A percentile compares a stretch with the other conserved stretches of the same genome.
Conservation (phyloP, 2,888 invertebrate genomes). For the Parascotia fuliginaria region DNA sequence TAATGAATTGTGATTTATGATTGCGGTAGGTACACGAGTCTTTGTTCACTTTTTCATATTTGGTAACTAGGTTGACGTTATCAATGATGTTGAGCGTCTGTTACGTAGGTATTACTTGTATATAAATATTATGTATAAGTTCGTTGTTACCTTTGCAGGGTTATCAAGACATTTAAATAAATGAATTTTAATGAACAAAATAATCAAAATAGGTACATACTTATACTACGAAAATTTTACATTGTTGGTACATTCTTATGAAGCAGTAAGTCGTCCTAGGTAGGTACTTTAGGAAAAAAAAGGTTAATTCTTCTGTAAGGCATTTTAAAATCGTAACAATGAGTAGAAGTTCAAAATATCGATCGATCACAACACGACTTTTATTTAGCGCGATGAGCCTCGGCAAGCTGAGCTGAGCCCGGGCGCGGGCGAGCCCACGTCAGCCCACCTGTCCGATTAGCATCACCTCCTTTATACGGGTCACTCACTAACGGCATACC, state of each 20-base stretch:
- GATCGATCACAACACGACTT: constrained; percentile 68
- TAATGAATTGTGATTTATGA: constrained; percentile 75
- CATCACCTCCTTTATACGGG: constrained; percentile 79
- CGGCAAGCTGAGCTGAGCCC: constrained; percentile 39
- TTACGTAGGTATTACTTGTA: not conserved
- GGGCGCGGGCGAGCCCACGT: constrained; percentile 59
- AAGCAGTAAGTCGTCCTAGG: too few relatives aligned
- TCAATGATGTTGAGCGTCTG: constrained; percentile 28
- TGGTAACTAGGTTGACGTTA: constrained; percentile 51
- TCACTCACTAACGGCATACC: constrained; percentile 73
- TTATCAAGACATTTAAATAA: too few relatives aligned
- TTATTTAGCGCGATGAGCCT: constrained; percentile 51
- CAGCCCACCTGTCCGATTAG: constrained; percentile 83
- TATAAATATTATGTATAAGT: too few relatives aligned
- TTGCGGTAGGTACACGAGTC: constrained; percentile 47
- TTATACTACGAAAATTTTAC: too few relatives aligned
- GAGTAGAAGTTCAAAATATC: constrained; percentile 56
- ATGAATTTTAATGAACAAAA: too few relatives aligned
- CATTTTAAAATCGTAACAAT: constrained; percentile 49
- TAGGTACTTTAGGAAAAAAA: not conserved
- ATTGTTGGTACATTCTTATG: too few relatives aligned
- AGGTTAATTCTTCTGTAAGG: constrained; percentile 32
- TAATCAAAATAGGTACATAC: too few relatives aligned
- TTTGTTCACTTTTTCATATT: constrained; percentile 59
- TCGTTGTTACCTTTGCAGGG: too few relatives aligned